Conservation (phyloP, 2,113 vertebrate genomes). For the Hypomesus transpacificus region DNA sequence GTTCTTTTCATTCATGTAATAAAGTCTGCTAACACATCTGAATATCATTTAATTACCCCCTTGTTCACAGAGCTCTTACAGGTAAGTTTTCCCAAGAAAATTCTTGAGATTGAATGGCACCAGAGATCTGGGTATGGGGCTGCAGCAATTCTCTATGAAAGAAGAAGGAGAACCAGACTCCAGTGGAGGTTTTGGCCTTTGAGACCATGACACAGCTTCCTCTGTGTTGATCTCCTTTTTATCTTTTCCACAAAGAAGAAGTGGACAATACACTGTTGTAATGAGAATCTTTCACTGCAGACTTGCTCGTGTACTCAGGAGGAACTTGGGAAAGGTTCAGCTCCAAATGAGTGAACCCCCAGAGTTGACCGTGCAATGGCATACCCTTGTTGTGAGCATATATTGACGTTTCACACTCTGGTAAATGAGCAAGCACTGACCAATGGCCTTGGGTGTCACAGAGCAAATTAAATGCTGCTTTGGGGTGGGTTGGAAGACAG, state of each 20-base stretch:
- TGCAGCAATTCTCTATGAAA: not conserved
- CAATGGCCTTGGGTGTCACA: constrained; percentile 47
- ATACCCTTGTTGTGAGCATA: constrained; percentile 54
- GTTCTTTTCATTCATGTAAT: constrained; percentile 20
- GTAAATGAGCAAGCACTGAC: constrained; percentile 52
- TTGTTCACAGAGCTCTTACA: not conserved
- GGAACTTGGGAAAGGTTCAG: constrained; percentile 6
- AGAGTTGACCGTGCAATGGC: constrained; percentile 32
- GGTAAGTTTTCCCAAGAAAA: not conserved
- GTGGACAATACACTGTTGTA: constrained; percentile 15
- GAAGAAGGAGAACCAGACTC: not conserved
- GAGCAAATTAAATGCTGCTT: constrained; percentile 60
- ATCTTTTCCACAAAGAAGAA: constrained; percentile 9
- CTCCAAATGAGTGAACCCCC: constrained; percentile 29
- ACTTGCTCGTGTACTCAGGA: not conserved
- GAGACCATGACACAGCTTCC: not conserved
- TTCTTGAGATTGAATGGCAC: not conserved
- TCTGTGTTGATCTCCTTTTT: constrained; percentile 2
- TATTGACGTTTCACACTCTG: constrained; percentile 61
- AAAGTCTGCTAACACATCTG: not conserved
- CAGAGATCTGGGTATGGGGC: not conserved
- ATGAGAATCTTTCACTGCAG: constrained; percentile 10
- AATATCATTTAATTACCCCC: too few species aligned
- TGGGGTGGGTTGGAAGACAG: constrained; percentile 39
- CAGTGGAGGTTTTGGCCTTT: not conserved